Percentiles rank a stretch among this genome's conserved stretches.
These are phyloP conservation scores for Lamellibrachia satsuma DNA, from an alignment of 2,888 invertebrate species.

Conservation along the genomic window DNA sequence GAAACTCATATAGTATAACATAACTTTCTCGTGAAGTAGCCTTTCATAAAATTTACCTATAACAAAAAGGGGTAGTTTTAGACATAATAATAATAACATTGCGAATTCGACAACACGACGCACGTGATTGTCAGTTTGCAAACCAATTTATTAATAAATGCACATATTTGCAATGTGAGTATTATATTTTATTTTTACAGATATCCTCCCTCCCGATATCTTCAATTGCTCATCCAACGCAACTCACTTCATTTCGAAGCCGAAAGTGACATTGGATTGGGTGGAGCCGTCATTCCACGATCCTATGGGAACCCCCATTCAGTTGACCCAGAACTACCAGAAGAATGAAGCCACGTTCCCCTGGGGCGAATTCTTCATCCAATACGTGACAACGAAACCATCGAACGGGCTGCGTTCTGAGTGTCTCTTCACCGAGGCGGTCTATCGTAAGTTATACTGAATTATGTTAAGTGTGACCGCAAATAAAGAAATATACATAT, in stretches of 20 bases:
- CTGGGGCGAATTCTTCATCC: constrained; percentile 45
- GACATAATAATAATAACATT: background rate
- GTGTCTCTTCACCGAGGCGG: constrained; percentile 38
- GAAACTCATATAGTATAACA: too few relatives aligned
- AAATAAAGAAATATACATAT: too few relatives aligned
- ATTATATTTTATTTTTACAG: background rate
- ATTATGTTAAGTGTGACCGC: too few relatives aligned
- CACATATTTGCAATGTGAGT: background rate
- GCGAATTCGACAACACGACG: background rate
- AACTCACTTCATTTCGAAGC: background rate
- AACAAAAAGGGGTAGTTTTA: background rate
- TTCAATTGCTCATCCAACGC: background rate
- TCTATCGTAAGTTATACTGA: constrained; percentile 38
- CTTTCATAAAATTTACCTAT: too few relatives aligned
- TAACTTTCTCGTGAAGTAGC: too few relatives aligned
- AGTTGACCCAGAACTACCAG: constrained; percentile 40
- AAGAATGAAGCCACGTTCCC: constrained; percentile 37
- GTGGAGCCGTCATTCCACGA: background rate
- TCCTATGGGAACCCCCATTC: constrained; percentile 32
- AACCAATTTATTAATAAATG: too few relatives aligned
- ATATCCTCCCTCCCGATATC: background rate
- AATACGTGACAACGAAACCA: constrained; percentile 31
- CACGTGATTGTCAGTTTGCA: too few relatives aligned
- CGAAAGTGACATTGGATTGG: background rate
- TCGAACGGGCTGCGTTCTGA: constrained; percentile 38